Conservation (phyloP, 2,113 vertebrate genomes). For the Nibea albiflora region DNA sequence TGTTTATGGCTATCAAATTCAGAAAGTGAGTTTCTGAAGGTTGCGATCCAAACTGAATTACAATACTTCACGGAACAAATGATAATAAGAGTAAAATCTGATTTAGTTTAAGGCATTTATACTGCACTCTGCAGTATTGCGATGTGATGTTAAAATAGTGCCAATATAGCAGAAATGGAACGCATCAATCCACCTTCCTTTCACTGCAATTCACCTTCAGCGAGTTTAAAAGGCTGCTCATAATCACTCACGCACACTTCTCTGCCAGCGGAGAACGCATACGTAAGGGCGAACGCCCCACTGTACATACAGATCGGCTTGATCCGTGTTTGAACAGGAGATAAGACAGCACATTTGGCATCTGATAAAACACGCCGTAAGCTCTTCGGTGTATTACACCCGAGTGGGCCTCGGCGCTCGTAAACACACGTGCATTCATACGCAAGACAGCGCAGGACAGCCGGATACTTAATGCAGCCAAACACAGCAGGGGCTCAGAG, state of each 20-base stretch:
- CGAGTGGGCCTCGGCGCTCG: constrained; percentile 2
- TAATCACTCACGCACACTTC: background rate
- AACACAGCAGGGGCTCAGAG: constrained; percentile 5
- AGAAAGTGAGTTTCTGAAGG: background rate
- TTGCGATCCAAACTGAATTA: background rate
- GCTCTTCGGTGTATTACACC: constrained; percentile 43
- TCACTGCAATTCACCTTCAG: constrained; percentile 36
- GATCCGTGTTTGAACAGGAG: constrained; percentile 39
- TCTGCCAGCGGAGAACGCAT: background rate
- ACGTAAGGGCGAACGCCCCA: background rate
- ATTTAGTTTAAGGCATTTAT: background rate
- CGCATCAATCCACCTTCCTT: constrained; percentile 27
- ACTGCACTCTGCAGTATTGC: background rate
- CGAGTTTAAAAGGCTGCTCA: constrained; percentile 13
- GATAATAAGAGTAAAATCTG: background rate
- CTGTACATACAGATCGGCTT: constrained; percentile 26
- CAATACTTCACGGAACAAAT: background rate
- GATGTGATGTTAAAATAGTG: constrained; percentile 6
- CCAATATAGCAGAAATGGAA: constrained; percentile 13
- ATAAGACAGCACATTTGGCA: constrained; percentile 50
- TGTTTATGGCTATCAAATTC: background rate
- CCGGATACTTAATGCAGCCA: constrained; percentile 17
- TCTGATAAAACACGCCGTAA: constrained; percentile 51
- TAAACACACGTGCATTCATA: constrained; percentile 12
- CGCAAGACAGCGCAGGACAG: background rate